Evolutionary conservation across 1,140 invertebrate genomes (phyloP).

Genomic region (Pseudachorutes palmiensis): DNA sequence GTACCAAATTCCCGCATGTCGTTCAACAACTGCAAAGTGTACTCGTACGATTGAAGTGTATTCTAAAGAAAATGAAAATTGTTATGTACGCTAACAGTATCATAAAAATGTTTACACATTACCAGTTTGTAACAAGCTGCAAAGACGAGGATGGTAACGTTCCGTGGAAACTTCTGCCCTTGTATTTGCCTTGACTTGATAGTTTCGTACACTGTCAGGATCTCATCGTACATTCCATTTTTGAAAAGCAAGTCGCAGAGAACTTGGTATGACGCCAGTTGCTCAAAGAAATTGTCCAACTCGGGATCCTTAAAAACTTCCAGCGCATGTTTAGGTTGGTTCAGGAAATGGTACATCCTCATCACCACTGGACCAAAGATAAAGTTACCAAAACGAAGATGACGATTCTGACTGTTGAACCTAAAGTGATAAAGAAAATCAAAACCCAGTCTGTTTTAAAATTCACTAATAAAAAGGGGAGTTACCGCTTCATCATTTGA

Average conservation of each 20-base stretch:
- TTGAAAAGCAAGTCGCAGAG: slow-evolving; percentile 63
- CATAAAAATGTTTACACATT: slow-evolving; percentile 38
- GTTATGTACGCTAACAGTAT: slow-evolving; percentile 28
- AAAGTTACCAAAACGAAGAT: slow-evolving; percentile 65
- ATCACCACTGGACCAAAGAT: slow-evolving; percentile 75
- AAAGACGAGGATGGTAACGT: slow-evolving; percentile 54
- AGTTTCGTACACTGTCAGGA: slow-evolving; percentile 55
- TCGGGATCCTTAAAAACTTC: slow-evolving; percentile 55
- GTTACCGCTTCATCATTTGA: slow-evolving; percentile 59
- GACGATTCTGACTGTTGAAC: slow-evolving; percentile 62
- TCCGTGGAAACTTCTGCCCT: slow-evolving; percentile 57
- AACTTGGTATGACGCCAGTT: slow-evolving; percentile 58
- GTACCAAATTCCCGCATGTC: slow-evolving; percentile 50
- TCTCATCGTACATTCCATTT: slow-evolving; percentile 58
- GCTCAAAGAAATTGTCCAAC: slow-evolving; percentile 58
- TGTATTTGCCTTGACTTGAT: slow-evolving; percentile 49
- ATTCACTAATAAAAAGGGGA: no score
- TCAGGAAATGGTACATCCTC: slow-evolving; percentile 62
- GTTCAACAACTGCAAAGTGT: slow-evolving; percentile 53
- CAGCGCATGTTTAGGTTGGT: slow-evolving; percentile 59
- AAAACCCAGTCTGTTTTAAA: no score
- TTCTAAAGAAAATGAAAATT: slow-evolving; percentile 50
- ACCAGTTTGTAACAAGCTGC: slow-evolving; percentile 70
- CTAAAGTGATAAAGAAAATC: slow-evolving; percentile 43
- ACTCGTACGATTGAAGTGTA: slow-evolving; percentile 58